These are phyloP conservation scores for Philypnodon macrostomus DNA, from an alignment of 2,797 vertebrate genomes.

Conservation along the genomic window DNA sequence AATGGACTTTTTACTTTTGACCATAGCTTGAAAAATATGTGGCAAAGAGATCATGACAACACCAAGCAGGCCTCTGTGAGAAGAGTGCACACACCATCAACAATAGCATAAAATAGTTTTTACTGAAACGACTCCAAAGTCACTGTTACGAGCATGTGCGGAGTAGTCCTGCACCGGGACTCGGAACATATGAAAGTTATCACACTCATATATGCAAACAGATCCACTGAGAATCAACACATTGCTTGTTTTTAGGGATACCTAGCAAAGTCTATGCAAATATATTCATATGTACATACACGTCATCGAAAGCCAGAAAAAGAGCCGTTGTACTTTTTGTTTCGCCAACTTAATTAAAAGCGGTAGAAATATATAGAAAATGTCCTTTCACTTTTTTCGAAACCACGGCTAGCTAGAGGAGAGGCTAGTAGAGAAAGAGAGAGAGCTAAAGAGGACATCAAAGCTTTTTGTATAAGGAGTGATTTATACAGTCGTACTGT, in stretches of 20 bases:
- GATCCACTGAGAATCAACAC: constrained; percentile 83
- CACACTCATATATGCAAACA: constrained; percentile 80
- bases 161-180: constrained; percentile 56
- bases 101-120: constrained; percentile 72
- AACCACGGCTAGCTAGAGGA: constrained; percentile 67
- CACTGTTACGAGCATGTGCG: constrained; percentile 48
- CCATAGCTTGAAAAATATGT: constrained; percentile 44
- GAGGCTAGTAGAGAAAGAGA: constrained; percentile 43
- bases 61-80: constrained; percentile 71
- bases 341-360: constrained; percentile 70
- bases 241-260: constrained; percentile 81
- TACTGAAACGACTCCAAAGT: constrained; percentile 67
- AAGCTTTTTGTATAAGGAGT: constrained; percentile 72
- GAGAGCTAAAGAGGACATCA: constrained; percentile 72
- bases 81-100: constrained; percentile 73
- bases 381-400: constrained; percentile 63
- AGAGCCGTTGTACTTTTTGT: constrained; percentile 71
- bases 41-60: constrained; percentile 63
- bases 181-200: constrained; percentile 70
- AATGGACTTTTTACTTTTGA: constrained; percentile 46
- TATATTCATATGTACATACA: constrained; percentile 81
- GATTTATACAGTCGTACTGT: constrained; percentile 70
- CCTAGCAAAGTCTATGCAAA: constrained; percentile 82
- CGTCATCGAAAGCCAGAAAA: constrained; percentile 65
- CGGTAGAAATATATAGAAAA: constrained; percentile 78